Evolutionary conservation across 1,140 invertebrate species (phyloP).

Genomic region (Ceratina japonica): DNA sequence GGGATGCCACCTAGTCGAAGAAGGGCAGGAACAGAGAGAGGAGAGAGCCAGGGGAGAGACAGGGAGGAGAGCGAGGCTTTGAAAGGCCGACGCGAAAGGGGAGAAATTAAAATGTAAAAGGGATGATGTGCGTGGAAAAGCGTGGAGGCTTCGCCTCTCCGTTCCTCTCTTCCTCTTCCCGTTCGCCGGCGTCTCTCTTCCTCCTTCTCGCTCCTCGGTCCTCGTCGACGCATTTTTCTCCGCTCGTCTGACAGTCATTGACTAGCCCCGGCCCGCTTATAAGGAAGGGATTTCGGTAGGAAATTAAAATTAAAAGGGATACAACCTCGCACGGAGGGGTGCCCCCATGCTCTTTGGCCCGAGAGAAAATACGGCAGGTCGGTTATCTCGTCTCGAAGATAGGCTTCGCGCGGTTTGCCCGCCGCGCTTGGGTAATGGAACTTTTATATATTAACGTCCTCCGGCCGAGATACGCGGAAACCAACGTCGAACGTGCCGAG

Average conservation of each 20-base stretch:
- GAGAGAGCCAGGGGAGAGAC: not conserved
- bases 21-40: conserved; percentile 31
- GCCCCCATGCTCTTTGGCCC: conserved; percentile 51
- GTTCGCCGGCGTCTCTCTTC: not conserved
- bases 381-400: conserved; percentile 46
- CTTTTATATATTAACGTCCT: conserved; percentile 19
- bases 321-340: conserved; percentile 55
- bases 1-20: conserved; percentile 69
- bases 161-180: not conserved
- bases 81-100: conserved; percentile 74
- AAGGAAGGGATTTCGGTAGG: conserved; percentile 71
- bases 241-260: conserved; percentile 55
- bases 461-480: not conserved
- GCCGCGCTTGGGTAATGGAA: not conserved
- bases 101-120: conserved; percentile 79
- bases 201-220: conserved; percentile 7
- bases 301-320: conserved; percentile 74
- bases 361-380: conserved; percentile 47
- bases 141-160: conserved; percentile 49
- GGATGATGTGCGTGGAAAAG: conserved; percentile 76
- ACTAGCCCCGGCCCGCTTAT: conserved; percentile 54
- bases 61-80: conserved; percentile 59
- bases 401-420: conserved; percentile 25
- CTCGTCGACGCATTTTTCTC: conserved; percentile 42
- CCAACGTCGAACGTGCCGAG: not conserved